Evolutionary conservation across 2,113 vertebrate genomes (phyloP).

Genomic region (Onychorhynchus coronatus): DNA sequence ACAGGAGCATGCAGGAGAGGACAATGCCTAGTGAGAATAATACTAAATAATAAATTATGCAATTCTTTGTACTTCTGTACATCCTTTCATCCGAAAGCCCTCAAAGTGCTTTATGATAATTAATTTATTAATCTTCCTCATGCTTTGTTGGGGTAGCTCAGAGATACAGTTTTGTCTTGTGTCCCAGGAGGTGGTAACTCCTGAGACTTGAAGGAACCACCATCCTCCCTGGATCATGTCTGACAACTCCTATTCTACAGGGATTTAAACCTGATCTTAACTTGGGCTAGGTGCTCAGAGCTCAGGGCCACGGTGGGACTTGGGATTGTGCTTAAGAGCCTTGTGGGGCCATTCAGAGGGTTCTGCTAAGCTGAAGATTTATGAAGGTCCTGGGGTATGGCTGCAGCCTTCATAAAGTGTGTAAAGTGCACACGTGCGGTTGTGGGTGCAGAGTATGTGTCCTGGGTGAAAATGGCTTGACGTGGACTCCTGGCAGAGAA

Average conservation of each 20-base stretch:
- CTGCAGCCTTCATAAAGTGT: background rate
- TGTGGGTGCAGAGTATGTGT: rapidly evolving
- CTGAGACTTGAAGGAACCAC: background rate
- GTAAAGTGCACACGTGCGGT: background rate
- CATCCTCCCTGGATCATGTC: background rate
- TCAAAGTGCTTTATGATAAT: background rate
- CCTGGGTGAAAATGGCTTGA: background rate
- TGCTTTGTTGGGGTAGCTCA: background rate
- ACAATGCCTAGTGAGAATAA: background rate
- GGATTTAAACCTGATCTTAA: background rate
- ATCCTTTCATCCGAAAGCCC: background rate
- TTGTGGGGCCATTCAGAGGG: background rate
- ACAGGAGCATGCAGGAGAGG: background rate
- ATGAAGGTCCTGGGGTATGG: background rate
- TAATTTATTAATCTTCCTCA: background rate
- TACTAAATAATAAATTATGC: constrained; percentile 25
- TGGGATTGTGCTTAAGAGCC: background rate
- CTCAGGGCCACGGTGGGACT: background rate
- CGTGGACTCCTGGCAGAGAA: background rate
- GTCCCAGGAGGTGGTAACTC: background rate
- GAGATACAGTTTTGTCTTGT: background rate
- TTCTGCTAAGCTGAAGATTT: background rate
- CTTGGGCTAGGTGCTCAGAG: background rate
- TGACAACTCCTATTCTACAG: rapidly evolving
- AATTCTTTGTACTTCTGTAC: background rate